Evolutionary conservation across 2,797 vertebrate species (phyloP), one percentile per base, ranked within the genome.

Genomic region (Sebastes elongatus): DNA sequence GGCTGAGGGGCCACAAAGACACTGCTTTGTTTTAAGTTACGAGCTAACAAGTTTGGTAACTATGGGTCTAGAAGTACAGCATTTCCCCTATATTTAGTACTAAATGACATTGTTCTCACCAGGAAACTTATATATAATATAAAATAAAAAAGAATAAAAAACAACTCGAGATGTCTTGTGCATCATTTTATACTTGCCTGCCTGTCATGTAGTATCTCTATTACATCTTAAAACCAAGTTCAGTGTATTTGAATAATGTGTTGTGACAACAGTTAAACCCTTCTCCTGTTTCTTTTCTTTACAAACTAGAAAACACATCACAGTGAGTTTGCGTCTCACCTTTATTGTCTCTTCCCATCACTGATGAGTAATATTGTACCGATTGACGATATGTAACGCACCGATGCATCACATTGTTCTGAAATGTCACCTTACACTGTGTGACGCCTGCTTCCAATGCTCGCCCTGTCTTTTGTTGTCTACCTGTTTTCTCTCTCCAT

Each of bases 321-420:
- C 22, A 27, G n/a, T 1, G 25, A 25, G 61, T n/a, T 49, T 25
- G 61, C 6, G 20, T 64, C 61, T 32, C 42, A 10, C 62, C 10
- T 2, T 53, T 69, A 22, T 68, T 83, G 62, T 85, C 70, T 42
- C 63, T 84, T 89, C 85, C 86, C 62, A 6, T 62, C 84, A 84
- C 27, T 55, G 59, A 74, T 74, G 70, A 55, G 67, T 71, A 69
- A 74, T 75, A 65, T 74, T 71, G 49, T 42, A 55, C 69, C 25
- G 70, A 67, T 4, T 52, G 68, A 77, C 0, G 35, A 65, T 74
- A 60, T 59, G n/a, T 38, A 81, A 87, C 18, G 75, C 84, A 38
- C 14, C 35, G 20, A 71, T 79, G 84, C 78, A 25, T 69, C 75
- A 3, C 88, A 53, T 70, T 84, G 81, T 90, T 64, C 49, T 9